A percentile compares a stretch with the other conserved stretches of the same genome.
phyloP scores from a whole-genome alignment of 2,888 invertebrate species.

The Caenorhabditis sp. region DNA sequence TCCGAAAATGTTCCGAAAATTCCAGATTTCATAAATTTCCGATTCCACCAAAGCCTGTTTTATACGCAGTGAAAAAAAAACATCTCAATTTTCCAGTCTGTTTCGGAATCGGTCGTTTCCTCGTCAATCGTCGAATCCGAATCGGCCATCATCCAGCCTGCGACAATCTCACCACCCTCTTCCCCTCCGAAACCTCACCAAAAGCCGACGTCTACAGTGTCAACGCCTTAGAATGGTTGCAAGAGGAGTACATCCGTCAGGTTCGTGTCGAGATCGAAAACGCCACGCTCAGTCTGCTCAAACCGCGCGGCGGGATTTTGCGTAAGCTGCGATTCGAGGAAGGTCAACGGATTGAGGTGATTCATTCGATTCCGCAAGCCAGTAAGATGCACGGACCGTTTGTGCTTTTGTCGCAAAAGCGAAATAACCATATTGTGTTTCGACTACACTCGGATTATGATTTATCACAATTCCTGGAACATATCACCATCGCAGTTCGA shows the following conservation, averaged over 20 bases:
- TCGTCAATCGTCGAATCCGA: conserved; percentile 75
- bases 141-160: conserved; percentile 71
- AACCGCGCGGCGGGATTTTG: conserved; percentile 83
- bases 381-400: conserved; percentile 77
- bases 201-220: conserved; percentile 30
- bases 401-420: conserved; percentile 81
- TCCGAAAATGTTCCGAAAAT: too few relatives aligned
- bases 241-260: conserved; percentile 61
- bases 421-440: conserved; percentile 88
- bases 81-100: conserved; percentile 78
- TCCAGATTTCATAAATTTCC: too few relatives aligned
- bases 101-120: conserved; percentile 88
- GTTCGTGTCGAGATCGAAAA: conserved; percentile 45
- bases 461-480: conserved; percentile 28
- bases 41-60: too few relatives aligned
- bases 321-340: conserved; percentile 82
- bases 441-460: conserved; percentile 79
- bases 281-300: conserved; percentile 45
- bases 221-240: conserved; percentile 66
- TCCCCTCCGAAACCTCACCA: conserved; percentile 10
- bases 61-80: too few relatives aligned
- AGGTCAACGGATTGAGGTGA: conserved; percentile 72
- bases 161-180: conserved; percentile 75
- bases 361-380: conserved; percentile 76
- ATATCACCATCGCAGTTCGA: conserved; percentile 17